Conservation (phyloP, 1,140 invertebrate species). For the Brevipalpus yothersi region DNA sequence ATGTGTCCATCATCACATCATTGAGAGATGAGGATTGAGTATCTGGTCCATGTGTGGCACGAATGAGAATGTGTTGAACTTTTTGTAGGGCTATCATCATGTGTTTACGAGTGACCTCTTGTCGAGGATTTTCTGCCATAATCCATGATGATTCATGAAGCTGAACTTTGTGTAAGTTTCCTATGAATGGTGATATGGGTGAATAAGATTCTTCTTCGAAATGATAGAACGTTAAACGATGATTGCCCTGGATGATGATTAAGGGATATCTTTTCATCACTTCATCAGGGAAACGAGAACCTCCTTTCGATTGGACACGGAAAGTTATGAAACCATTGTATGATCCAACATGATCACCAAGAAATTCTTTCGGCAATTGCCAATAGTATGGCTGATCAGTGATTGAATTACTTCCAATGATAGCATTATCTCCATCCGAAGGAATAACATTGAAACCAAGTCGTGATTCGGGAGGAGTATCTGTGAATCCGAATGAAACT, state of each 20-base stretch:
- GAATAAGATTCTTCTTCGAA: conserved; percentile 24
- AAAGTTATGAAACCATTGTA: conserved; percentile 27
- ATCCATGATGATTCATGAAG: conserved; percentile 37
- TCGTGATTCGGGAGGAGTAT: conserved; percentile 15
- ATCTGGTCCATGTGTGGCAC: conserved; percentile 35
- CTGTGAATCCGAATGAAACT: conserved; percentile 10
- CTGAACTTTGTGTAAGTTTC: conserved; percentile 32
- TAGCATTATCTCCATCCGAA: conserved; percentile 30
- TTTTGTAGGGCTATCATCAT: conserved; percentile 75
- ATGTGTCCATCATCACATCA: conserved; percentile 57
- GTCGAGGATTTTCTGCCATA: conserved; percentile 30
- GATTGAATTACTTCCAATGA: conserved; percentile 55
- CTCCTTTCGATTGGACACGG: conserved; percentile 39
- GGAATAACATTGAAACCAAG: conserved; percentile 36
- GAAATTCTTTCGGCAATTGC: conserved; percentile 49
- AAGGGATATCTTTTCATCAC: conserved; percentile 42
- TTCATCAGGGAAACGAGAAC: conserved; percentile 45
- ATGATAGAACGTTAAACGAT: conserved; percentile 45
- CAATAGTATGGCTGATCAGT: conserved; percentile 37
- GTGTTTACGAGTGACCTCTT: conserved; percentile 37
- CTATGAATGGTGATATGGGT: conserved; percentile 12
- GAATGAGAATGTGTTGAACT: conserved; percentile 47
- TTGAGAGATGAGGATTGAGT: conserved; percentile 27
- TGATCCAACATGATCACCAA: conserved; percentile 62
- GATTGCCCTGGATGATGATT: conserved; percentile 56